Evolutionary conservation across 2,797 vertebrate genomes (phyloP).

Genomic region (Poecilia velifera): DNA sequence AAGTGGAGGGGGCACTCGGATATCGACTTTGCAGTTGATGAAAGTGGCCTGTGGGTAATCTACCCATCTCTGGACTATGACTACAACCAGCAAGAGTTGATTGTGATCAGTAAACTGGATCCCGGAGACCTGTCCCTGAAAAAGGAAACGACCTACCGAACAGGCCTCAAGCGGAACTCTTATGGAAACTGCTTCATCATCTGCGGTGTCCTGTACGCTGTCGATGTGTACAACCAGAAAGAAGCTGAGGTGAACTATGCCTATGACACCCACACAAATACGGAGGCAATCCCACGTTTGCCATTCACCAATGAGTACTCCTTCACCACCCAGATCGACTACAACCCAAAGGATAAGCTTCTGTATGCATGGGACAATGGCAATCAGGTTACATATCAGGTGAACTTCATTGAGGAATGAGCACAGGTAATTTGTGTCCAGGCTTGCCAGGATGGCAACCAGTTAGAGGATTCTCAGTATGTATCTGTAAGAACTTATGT

Average conservation of each 20-base stretch:
- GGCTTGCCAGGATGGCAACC: slow-evolving; percentile 25
- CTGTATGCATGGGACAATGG: slow-evolving; percentile 98
- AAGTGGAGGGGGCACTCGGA: slow-evolving; percentile 98
- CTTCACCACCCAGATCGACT: slow-evolving; percentile 96
- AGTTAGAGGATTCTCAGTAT: slow-evolving; percentile 35
- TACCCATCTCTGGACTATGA: slow-evolving; percentile 90
- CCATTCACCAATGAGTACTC: slow-evolving; percentile 90
- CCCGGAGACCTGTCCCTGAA: slow-evolving; percentile 90
- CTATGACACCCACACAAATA: slow-evolving; percentile 95
- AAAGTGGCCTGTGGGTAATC: slow-evolving; percentile 97
- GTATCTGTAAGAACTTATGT: slow-evolving; percentile 22
- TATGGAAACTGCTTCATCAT: slow-evolving; percentile 98
- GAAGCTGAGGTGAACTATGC: slow-evolving; percentile 93
- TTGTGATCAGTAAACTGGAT: slow-evolving; percentile 92
- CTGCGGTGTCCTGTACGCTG: slow-evolving; percentile 93
- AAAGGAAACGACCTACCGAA: slow-evolving; percentile 94
- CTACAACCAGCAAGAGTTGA: slow-evolving; percentile 91
- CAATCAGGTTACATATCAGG: slow-evolving; percentile 91
- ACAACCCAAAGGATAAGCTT: slow-evolving; percentile 95
- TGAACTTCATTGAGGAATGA: slow-evolving; percentile 91
- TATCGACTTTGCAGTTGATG: slow-evolving; percentile 96
- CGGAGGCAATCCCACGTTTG: slow-evolving; percentile 87
- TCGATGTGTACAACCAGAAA: slow-evolving; percentile 90
- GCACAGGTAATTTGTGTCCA: slow-evolving; percentile 41
- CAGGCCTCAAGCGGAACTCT: slow-evolving; percentile 88